Base-by-base conservation (phyloP, 2,113 vertebrate species). In the Alaudala cheleensis region DNA sequence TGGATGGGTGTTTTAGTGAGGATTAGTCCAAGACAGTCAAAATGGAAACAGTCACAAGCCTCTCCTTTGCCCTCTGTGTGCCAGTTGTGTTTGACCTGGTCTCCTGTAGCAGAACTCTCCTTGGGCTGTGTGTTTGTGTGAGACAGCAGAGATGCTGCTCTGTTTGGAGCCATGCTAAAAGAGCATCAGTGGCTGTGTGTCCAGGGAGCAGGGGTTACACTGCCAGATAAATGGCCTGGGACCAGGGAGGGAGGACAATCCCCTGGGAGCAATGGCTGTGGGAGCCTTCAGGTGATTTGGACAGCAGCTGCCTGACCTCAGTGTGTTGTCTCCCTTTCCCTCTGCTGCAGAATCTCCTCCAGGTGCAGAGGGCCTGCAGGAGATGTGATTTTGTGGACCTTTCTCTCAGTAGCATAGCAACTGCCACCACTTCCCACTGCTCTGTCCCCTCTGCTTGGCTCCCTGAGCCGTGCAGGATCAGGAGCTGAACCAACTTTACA, bases 331-430 rank as follows among this genome's bases (percentile, higher is more conserved):
- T 1, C 37, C 14, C 6, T 77, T 60, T 82, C 58, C 28, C 12
- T 23, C n/a, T 39, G 50, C 67, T 47, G 88, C 50, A 73, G 86
- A 69, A 69, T 42, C n/a, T 73, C 60, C 2, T 6, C 54, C 67
- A 61, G 72, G 54, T 57, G 72, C 11, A 2, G n/a, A 57, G 61
- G 73, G 69, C 47, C 56, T 44, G 56, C 84, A 92, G 87, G 90
- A 91, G 77, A 39, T 25, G 61, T 17, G 34, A 25, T 81, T 87
- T 81, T 0, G 0, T 20, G 76, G 86, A 62, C 71, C 51, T 84
- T 90, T 62, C 51, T 79, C 70, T 92, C 82, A 70, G 82, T 88
- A 96, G 76, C 88, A 66, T 77, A 91, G 95, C 83, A 93, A 83
- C 91, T 94, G 80, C 88, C 40, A 49, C 51, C 1, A 3, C 61